Evolutionary conservation across 2,888 invertebrate species (phyloP).

Genomic region (Volucella zonaria): DNA sequence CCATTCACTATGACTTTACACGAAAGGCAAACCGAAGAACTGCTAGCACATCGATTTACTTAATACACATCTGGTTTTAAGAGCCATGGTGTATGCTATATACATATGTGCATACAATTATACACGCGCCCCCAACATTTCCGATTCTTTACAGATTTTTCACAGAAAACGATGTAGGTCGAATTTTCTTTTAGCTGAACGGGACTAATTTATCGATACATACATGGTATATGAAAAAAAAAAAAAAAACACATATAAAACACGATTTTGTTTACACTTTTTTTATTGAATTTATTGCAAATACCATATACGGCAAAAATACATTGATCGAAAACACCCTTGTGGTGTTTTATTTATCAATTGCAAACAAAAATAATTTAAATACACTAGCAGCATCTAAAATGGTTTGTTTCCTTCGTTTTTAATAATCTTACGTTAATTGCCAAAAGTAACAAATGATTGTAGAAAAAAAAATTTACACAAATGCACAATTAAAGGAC

Average conservation of each 20-base stretch:
- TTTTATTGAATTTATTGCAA: background rate
- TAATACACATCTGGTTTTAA: constrained; percentile 72
- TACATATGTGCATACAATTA: constrained; percentile 20
- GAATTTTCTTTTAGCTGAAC: constrained; percentile 46
- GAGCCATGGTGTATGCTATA: constrained; percentile 16
- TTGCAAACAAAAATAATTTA: constrained; percentile 62
- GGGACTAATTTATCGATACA: constrained; percentile 25
- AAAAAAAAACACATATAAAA: background rate
- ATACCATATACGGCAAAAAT: constrained; percentile 19
- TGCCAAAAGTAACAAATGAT: constrained; percentile 67
- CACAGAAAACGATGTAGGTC: constrained; percentile 45
- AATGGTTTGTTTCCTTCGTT: constrained; percentile 64
- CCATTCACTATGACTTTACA: constrained; percentile 53
- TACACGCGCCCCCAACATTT: constrained; percentile 58
- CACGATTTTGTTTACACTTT: constrained; percentile 26
- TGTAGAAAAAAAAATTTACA: constrained; percentile 64
- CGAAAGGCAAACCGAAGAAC: constrained; percentile 57
- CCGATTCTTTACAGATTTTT: constrained; percentile 45
- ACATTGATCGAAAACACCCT: constrained; percentile 42
- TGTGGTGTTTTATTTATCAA: constrained; percentile 51
- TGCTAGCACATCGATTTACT: constrained; percentile 70
- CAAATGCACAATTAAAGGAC: constrained; percentile 69
- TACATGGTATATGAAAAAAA: background rate
- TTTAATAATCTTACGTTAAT: constrained; percentile 55
- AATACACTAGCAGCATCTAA: constrained; percentile 53